These are phyloP conservation scores for Procavia capensis DNA, from an alignment of 2,113 vertebrate genomes.

Conservation along the genomic window DNA sequence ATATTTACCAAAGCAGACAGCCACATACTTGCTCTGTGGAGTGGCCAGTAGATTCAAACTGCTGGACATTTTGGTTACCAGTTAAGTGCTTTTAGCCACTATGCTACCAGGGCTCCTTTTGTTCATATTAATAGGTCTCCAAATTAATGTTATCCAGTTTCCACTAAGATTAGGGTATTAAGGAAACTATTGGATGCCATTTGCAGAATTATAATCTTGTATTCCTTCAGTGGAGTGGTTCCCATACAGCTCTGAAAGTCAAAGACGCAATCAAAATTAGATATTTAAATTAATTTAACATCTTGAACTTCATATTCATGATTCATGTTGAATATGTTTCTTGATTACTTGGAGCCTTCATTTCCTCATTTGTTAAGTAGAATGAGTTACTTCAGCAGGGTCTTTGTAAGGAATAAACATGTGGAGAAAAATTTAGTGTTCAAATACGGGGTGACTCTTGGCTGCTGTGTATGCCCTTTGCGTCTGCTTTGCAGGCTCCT, in stretches of 20 bases:
- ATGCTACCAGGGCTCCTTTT: not conserved
- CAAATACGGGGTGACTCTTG: not conserved
- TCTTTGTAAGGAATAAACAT: slow-evolving; percentile 58
- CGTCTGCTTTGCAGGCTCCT: not conserved
- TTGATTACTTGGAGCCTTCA: slow-evolving; percentile 72
- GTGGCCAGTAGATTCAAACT: not conserved
- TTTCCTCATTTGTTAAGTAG: slow-evolving; percentile 70
- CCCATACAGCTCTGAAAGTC: slow-evolving; percentile 69
- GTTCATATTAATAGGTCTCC: slow-evolving; percentile 10
- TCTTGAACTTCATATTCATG: slow-evolving; percentile 81
- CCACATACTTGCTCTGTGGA: not conserved
- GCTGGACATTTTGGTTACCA: not conserved
- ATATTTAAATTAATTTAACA: slow-evolving; percentile 80
- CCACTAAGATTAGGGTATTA: slow-evolving; percentile 68
- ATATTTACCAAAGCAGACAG: not conserved
- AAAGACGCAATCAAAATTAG: slow-evolving; percentile 75
- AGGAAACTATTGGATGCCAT: slow-evolving; percentile 57
- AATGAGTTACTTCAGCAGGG: slow-evolving; percentile 41
- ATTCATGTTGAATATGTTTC: slow-evolving; percentile 70
- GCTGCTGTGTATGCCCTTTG: not conserved
- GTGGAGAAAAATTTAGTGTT: not conserved
- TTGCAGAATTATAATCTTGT: slow-evolving; percentile 61
- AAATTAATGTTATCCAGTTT: slow-evolving; percentile 33
- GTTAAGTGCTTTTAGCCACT: not conserved
- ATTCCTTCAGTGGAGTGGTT: slow-evolving; percentile 36